phyloP scores from a whole-genome alignment of 37 sponge, comb jelly and placozoan species.

The Oopsacas minuta region DNA sequence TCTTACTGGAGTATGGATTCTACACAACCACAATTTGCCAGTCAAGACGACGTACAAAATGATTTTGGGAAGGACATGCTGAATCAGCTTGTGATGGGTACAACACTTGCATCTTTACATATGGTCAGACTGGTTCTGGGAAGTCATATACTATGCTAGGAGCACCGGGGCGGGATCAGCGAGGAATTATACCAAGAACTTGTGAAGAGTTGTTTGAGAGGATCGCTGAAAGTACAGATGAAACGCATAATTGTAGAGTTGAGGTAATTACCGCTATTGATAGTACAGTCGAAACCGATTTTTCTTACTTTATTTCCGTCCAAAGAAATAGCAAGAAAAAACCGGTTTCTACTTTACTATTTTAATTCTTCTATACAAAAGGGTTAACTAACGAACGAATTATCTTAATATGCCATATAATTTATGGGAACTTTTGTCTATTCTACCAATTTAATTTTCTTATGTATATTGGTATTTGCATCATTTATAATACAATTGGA shows the following conservation, averaged over 20 bases:
- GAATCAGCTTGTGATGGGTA: slow-evolving; percentile 58
- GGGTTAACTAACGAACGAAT: too few species aligned
- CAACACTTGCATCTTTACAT: slow-evolving; percentile 55
- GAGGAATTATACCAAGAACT: slow-evolving; percentile 80
- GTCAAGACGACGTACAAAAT: slow-evolving; percentile 55
- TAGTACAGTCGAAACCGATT: too few species aligned
- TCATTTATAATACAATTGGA: not conserved
- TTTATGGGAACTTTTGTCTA: too few species aligned
- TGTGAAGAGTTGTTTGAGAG: slow-evolving; percentile 82
- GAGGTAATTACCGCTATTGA: slow-evolving; percentile 41
- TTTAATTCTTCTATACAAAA: too few species aligned
- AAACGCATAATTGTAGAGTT: slow-evolving; percentile 45
- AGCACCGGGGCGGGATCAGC: slow-evolving; percentile 27
- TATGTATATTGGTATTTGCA: not conserved
- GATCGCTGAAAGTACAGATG: slow-evolving; percentile 39
- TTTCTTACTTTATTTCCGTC: too few species aligned
- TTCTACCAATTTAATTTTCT: not conserved
- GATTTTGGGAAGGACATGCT: slow-evolving; percentile 91
- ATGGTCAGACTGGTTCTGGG: slow-evolving; percentile 61
- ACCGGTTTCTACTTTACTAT: too few species aligned
- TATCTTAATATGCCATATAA: too few species aligned
- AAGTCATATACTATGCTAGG: slow-evolving; percentile 42
- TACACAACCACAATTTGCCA: slow-evolving; percentile 58
- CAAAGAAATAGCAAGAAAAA: too few species aligned
- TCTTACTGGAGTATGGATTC: slow-evolving; percentile 75